Evolutionary conservation across 2,797 vertebrate species (phyloP).

Genomic region (Percopsis omiscomaycus): DNA sequence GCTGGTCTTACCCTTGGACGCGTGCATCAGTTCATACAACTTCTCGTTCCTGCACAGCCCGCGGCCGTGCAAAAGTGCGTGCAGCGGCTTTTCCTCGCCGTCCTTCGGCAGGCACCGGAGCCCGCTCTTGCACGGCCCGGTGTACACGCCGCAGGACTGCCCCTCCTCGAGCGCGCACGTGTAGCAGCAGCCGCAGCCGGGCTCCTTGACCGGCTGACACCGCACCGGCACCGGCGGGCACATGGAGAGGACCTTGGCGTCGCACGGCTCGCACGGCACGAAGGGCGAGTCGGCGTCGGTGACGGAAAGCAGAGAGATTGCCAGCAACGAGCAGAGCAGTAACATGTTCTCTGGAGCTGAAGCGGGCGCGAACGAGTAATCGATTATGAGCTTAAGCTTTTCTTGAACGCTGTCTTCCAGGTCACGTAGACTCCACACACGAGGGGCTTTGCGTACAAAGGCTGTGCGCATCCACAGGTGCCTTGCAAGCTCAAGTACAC

Average conservation of each 20-base stretch:
- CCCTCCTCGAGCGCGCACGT: constrained; percentile 92
- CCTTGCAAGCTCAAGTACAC: constrained; percentile 33
- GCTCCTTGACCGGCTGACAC: constrained; percentile 92
- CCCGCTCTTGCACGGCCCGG: constrained; percentile 87
- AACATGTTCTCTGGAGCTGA: constrained; percentile 62
- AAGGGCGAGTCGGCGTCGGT: constrained; percentile 76
- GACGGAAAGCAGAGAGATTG: constrained; percentile 75
- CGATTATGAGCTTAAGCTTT: too few relatives aligned
- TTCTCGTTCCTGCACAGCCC: constrained; percentile 90
- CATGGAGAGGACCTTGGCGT: constrained; percentile 86
- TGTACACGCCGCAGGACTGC: constrained; percentile 92
- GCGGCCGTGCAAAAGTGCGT: constrained; percentile 90
- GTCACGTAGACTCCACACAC: neutral
- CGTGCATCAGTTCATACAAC: constrained; percentile 80
- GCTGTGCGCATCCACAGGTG: constrained; percentile 69
- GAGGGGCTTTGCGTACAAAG: constrained; percentile 10
- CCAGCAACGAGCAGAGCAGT: constrained; percentile 69
- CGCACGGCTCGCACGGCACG: constrained; percentile 93
- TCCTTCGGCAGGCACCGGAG: constrained; percentile 90
- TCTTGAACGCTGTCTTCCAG: neutral
- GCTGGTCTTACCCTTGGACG: constrained; percentile 59
- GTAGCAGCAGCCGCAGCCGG: constrained; percentile 95
- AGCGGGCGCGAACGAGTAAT: too few relatives aligned
- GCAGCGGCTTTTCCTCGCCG: constrained; percentile 93
- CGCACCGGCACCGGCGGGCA: constrained; percentile 87